A percentile compares a stretch with the other conserved stretches of the same genome.
Evolutionary conservation across 2,888 invertebrate species (phyloP).

Genomic region (Lacanobia wlatinum): DNA sequence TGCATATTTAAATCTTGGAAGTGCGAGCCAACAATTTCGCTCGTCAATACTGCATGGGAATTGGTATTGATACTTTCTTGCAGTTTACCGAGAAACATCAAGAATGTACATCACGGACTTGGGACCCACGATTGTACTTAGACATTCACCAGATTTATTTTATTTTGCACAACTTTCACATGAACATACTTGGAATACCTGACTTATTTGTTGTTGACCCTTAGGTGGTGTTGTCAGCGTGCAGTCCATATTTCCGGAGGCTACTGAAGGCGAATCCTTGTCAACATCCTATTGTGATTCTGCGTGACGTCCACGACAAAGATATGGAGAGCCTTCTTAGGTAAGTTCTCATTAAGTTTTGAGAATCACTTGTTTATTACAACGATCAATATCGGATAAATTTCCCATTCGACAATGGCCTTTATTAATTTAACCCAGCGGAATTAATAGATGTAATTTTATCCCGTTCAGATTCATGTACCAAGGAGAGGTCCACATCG

Average conservation of each 20-base stretch:
- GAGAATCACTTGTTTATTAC: not conserved
- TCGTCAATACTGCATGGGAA: constrained; percentile 39
- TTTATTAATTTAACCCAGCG: not conserved
- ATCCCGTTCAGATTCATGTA: constrained; percentile 94
- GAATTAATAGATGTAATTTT: not conserved
- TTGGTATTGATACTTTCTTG: constrained; percentile 38
- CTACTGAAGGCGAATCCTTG: constrained; percentile 97
- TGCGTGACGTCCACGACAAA: constrained; percentile 96
- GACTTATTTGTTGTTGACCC: constrained; percentile 24
- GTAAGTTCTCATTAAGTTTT: constrained; percentile 75
- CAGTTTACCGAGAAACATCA: constrained; percentile 42
- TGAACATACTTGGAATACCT: constrained; percentile 22
- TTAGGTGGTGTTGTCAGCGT: constrained; percentile 95
- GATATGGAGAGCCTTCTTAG: constrained; percentile 96
- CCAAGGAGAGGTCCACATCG: constrained; percentile 97
- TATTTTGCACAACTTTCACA: constrained; percentile 35
- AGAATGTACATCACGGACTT: constrained; percentile 43
- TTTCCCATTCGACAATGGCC: not conserved
- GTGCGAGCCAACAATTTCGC: constrained; percentile 39
- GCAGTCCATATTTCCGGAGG: constrained; percentile 97
- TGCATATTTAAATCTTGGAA: constrained; percentile 50
- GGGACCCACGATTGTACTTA: constrained; percentile 22
- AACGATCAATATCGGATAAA: not conserved
- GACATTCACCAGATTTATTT: constrained; percentile 35
- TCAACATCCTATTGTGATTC: constrained; percentile 97